phyloP scores from a whole-genome alignment of 2,888 invertebrate genomes.

The Coecobrya sp. region DNA sequence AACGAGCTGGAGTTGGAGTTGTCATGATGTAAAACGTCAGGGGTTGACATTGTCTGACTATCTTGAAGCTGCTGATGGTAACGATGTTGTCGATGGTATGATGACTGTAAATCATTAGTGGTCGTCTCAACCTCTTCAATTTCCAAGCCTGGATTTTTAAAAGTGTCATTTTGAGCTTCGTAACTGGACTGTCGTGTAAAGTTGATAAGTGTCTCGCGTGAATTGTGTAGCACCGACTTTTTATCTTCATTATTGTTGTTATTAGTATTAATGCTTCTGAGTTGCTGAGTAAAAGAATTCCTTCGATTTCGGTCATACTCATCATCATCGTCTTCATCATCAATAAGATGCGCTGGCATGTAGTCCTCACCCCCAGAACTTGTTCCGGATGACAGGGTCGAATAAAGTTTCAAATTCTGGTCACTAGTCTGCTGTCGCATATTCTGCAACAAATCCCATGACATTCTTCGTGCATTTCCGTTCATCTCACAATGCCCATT shows the following conservation, averaged over 20 bases:
- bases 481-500: conserved; percentile 12
- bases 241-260: conserved; percentile 18
- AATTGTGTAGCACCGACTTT: conserved; percentile 55
- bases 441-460: conserved; percentile 82
- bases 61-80: conserved; percentile 46
- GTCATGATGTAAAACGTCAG: conserved; percentile 79
- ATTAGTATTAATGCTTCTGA: conserved; percentile 49
- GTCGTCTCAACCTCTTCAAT: conserved; percentile 2
- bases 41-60: conserved; percentile 55
- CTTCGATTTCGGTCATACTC: conserved; percentile 5
- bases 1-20: conserved; percentile 50
- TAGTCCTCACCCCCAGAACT: conserved; percentile 65
- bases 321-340: conserved; percentile 10
- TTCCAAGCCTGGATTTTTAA: conserved; percentile 38
- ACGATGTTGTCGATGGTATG: conserved; percentile 29
- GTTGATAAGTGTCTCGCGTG: conserved; percentile 52
- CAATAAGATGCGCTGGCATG: conserved; percentile 1
- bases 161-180: conserved; percentile 24
- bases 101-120: neutral
- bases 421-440: conserved; percentile 70
- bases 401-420: conserved; percentile 69
- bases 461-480: conserved; percentile 60
- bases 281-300: conserved; percentile 62
- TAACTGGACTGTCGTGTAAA: conserved; percentile 21
- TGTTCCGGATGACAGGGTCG: conserved; percentile 58